A percentile compares a stretch with the other conserved stretches of the same genome.
phyloP scores from a whole-genome alignment of 2,888 invertebrate species.

The Encarsia formosa region DNA sequence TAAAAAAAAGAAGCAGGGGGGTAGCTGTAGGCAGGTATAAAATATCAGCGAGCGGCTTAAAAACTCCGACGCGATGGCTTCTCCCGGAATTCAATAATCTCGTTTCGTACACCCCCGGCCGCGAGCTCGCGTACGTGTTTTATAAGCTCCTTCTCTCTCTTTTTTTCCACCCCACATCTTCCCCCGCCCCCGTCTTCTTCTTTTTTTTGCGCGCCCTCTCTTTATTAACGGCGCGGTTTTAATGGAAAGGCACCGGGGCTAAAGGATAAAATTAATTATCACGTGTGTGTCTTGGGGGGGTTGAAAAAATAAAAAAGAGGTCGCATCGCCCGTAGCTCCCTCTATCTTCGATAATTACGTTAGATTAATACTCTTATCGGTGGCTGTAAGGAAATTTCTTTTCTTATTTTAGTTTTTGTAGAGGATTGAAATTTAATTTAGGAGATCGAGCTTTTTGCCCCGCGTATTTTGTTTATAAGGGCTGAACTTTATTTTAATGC shows the following conservation, averaged over 20 bases:
- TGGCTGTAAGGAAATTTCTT: not conserved
- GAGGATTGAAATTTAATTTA: no score
- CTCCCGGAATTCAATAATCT: conserved; percentile 26
- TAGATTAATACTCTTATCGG: conserved; percentile 16
- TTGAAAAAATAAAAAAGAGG: not conserved
- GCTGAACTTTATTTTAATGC: not conserved
- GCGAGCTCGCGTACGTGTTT: not conserved
- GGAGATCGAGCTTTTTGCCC: no score
- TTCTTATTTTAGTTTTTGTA: not conserved
- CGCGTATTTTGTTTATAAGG: not conserved
- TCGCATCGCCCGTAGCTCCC: not conserved
- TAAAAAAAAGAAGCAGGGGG: not conserved
- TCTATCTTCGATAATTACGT: conserved; percentile 7
- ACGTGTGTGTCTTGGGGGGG: not conserved
- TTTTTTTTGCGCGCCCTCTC: not conserved
- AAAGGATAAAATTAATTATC: conserved; percentile 21
- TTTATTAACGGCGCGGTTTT: conserved; percentile 23
- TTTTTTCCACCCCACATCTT: not conserved
- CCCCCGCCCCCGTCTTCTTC: not conserved
- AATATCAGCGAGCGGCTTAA: not conserved
- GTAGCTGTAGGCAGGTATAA: not conserved
- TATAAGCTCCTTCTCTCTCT: not conserved
- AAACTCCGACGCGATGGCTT: conserved; percentile 11
- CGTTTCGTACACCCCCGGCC: conserved; percentile 1
- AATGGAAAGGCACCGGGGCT: conserved; percentile 14